Conservation (phyloP, 2,113 vertebrate species). For the Phylloscopus trochilus region DNA sequence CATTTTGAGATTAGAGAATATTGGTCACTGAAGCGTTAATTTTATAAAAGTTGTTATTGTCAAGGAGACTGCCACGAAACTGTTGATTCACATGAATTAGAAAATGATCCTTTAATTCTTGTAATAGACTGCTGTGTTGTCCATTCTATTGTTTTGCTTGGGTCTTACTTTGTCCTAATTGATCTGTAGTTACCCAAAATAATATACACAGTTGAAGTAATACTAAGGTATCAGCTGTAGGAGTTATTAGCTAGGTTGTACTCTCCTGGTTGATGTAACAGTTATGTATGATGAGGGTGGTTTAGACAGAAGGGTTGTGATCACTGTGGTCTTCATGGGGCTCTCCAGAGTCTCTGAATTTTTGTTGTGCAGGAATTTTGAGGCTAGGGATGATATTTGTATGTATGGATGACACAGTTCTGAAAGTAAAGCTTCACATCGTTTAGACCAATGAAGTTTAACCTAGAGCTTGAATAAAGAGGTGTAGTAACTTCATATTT, state of each 20-base stretch:
- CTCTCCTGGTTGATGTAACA: neutral
- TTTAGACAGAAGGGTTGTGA: neutral
- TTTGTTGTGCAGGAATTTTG: neutral
- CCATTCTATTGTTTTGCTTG: neutral
- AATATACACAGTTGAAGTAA: neutral
- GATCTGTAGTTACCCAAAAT: neutral
- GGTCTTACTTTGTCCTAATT: neutral
- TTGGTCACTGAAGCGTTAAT: neutral
- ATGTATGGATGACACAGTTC: neutral
- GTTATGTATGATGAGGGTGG: neutral
- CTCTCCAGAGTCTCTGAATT: neutral
- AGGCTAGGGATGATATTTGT: fast-evolving
- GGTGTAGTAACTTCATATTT: neutral
- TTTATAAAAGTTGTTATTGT: neutral
- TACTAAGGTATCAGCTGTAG: neutral
- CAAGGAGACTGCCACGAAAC: neutral
- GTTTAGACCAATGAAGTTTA: neutral
- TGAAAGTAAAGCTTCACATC: neutral
- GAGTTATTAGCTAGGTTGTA: neutral
- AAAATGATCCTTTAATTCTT: neutral
- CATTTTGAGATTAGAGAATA: neutral
- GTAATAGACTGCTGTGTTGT: neutral
- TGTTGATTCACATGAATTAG: neutral
- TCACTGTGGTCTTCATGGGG: neutral
- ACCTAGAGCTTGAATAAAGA: neutral